Base-by-base conservation (phyloP, 2,113 vertebrate species). In the Odontesthes bonariensis region DNA sequence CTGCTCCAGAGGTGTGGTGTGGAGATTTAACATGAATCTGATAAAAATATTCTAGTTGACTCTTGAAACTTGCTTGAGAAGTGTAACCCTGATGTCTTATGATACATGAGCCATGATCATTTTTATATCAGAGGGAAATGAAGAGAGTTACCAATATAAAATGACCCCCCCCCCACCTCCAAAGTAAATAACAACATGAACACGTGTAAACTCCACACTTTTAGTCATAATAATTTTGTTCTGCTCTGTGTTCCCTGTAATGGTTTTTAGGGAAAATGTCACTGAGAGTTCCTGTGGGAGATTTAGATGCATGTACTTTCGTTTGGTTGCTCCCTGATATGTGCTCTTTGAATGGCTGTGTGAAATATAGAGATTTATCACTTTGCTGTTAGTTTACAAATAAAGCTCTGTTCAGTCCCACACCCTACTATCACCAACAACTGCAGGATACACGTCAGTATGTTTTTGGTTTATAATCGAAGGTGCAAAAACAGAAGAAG, bases 401-500 rank as follows among this genome's bases (percentile, higher is more conserved):
- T 44, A 20, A 31, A 66, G 5, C 1, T 10, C 77, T 32, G 27
- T 67, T 58, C 47, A 27, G 19, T 31, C n/a, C 16, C 13, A 17
- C 62, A 49, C 27, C 17, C 61, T 49, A 42, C 72, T 42, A 14
- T 14, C 2, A 32, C 14, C 33, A 23, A 49, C 1, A 23, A 35
- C 52, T 51, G 27, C 4, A 55, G 32, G 49, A 82, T 70, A 79
- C 64, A 59, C 6, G 62, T 64, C 31, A 77, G 38, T 59, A 73
- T 81, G 67, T 70, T 54, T 80, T 82, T 73, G 59, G 57, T 72
- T 82, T 38, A 19, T 11, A 8, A 67, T 58, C 1, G 46, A 66
- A 72, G 10, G 14, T 67, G 57, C 31, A 72, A 47, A 54, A 55
- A 8, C 6, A 38, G 35, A 63, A 19, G 0, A 14, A 33, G 14